phyloP scores from a whole-genome alignment of 1,140 invertebrate species.

The Eubasilissa regina region DNA sequence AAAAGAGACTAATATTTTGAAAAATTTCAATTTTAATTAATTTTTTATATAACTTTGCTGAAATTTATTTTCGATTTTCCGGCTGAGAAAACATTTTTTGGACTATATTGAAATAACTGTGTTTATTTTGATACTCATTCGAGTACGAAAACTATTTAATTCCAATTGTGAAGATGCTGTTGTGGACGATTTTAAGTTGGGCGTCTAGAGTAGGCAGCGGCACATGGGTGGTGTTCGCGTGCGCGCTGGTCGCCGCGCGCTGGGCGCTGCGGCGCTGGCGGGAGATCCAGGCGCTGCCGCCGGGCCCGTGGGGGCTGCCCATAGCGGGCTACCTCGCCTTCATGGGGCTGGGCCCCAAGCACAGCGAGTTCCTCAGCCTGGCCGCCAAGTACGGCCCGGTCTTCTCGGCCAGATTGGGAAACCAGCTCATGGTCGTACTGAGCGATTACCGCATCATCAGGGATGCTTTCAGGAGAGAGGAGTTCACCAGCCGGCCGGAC shows the following conservation, averaged over 20 bases:
- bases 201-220: conserved; percentile 63
- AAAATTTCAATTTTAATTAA: conserved; percentile 15
- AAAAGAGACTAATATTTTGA: conserved; percentile 11
- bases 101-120: conserved; percentile 6
- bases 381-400: conserved; percentile 84
- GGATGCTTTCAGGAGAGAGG: conserved; percentile 86
- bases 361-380: conserved; percentile 84
- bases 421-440: conserved; percentile 86
- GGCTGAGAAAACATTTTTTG: background rate
- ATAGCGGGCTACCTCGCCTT: conserved; percentile 87
- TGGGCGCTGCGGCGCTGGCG: conserved; percentile 69
- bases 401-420: conserved; percentile 86
- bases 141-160: background rate
- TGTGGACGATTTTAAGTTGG: conserved; percentile 57
- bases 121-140: conserved; percentile 6
- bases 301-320: conserved; percentile 89
- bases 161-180: conserved; percentile 59
- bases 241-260: conserved; percentile 75
- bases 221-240: conserved; percentile 64
- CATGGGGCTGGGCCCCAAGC: conserved; percentile 81
- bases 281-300: conserved; percentile 78
- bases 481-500: conserved; percentile 88
- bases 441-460: conserved; percentile 88
- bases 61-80: no score
- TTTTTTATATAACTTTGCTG: background rate